phyloP scores from a whole-genome alignment of 1,140 invertebrate genomes.

The Zelostemma sp. region DNA sequence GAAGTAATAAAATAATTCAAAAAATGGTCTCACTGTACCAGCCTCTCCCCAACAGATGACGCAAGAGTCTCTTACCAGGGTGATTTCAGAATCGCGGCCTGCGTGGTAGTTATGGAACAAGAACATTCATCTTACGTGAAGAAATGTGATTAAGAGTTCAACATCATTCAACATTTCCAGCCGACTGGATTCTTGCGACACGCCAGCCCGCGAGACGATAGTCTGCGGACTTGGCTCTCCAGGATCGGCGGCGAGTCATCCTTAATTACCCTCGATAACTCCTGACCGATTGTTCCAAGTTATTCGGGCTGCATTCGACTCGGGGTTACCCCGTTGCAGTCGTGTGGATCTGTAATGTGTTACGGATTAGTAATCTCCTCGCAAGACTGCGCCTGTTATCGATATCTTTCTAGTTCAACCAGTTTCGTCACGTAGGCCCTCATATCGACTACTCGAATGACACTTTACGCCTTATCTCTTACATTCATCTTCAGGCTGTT shows the following conservation, averaged over 20 bases:
- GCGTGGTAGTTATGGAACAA: neutral
- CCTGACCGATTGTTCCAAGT: conserved; percentile 32
- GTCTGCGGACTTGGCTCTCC: conserved; percentile 29
- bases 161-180: conserved; percentile 32
- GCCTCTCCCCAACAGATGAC: no score
- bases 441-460: conserved; percentile 28
- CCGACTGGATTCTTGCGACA: conserved; percentile 40
- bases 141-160: neutral
- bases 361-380: conserved; percentile 62
- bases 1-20: no score
- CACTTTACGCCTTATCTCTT: conserved; percentile 30
- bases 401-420: conserved; percentile 54
- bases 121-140: conserved; percentile 3
- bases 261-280: conserved; percentile 49
- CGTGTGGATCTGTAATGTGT: conserved; percentile 51
- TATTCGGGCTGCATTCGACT: conserved; percentile 32
- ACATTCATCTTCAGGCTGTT: conserved; percentile 37
- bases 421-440: conserved; percentile 33
- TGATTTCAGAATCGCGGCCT: neutral
- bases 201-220: conserved; percentile 21
- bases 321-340: conserved; percentile 45
- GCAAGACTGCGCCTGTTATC: conserved; percentile 56
- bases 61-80: no score
- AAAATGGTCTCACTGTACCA: no score
- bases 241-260: conserved; percentile 35